Evolutionary conservation across 2,888 invertebrate genomes (phyloP).

Genomic region (Ethmia dodecea): DNA sequence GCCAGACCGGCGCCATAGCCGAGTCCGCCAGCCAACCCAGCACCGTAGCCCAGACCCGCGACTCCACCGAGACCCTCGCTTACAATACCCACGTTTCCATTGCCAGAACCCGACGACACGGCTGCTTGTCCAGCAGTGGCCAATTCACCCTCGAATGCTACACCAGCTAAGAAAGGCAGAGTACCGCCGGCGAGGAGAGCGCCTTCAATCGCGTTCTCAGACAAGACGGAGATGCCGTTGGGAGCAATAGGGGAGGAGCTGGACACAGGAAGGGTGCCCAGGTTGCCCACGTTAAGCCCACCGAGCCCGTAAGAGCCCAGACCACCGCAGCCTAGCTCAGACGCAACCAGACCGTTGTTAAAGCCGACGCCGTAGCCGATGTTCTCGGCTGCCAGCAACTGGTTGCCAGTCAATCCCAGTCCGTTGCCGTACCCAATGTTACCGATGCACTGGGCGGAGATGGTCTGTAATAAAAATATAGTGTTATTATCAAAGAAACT

Average conservation of each 20-base stretch:
- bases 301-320: neutral
- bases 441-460: slow-evolving; percentile 6
- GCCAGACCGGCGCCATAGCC: neutral
- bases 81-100: slow-evolving; percentile 19
- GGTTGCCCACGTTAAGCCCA: neutral
- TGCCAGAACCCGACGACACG: slow-evolving; percentile 25
- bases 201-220: slow-evolving; percentile 30
- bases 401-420: neutral
- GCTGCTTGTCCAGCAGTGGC: slow-evolving; percentile 20
- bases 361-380: neutral
- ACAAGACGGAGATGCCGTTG: slow-evolving; percentile 24
- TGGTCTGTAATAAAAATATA: slow-evolving; percentile 8
- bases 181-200: slow-evolving; percentile 22
- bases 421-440: slow-evolving; percentile 4
- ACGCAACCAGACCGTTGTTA: neutral
- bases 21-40: neutral
- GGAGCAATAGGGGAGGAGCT: slow-evolving; percentile 23
- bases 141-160: slow-evolving; percentile 23
- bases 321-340: neutral
- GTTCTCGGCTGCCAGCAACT: neutral
- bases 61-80: neutral
- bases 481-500: too few relatives aligned
- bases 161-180: slow-evolving; percentile 25
- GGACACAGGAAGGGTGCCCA: neutral
- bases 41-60: neutral